Evolutionary conservation across 35 echinoderm and acorn worm genomes (phyloP).

Genomic region (Antedon bifida): DNA sequence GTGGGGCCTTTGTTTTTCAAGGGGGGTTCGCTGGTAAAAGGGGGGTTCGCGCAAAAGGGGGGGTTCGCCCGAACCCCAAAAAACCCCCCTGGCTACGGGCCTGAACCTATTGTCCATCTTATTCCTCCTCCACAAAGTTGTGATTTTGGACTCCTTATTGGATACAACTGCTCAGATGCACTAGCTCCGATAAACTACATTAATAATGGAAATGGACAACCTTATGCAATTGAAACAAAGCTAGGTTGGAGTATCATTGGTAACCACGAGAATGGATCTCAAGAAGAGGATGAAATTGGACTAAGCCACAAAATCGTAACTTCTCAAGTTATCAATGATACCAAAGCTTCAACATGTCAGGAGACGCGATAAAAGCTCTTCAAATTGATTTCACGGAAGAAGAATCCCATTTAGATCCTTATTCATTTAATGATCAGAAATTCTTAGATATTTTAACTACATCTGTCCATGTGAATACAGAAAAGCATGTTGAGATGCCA

Average conservation of each 20-base stretch:
- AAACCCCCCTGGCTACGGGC: too few relatives aligned
- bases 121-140: slow-evolving; percentile 32
- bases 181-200: slow-evolving; percentile 14
- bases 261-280: too few relatives aligned
- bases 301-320: neutral
- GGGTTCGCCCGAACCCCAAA: too few relatives aligned
- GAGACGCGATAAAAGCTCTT: slow-evolving; percentile 13
- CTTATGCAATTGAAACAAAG: slow-evolving; percentile 31
- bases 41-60: too few relatives aligned
- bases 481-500: too few relatives aligned
- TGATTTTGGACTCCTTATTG: slow-evolving; percentile 34
- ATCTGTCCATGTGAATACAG: too few relatives aligned
- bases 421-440: too few relatives aligned
- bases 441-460: too few relatives aligned
- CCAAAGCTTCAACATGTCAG: neutral
- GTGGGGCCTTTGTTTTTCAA: neutral
- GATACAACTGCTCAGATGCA: slow-evolving; percentile 40
- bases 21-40: too few relatives aligned
- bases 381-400: slow-evolving; percentile 25
- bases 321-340: neutral
- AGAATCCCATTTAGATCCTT: neutral
- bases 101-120: slow-evolving; percentile 15
- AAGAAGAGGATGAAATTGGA: slow-evolving; percentile 24
- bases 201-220: slow-evolving; percentile 3
- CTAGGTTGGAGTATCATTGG: slow-evolving; percentile 36